Evolutionary conservation across 2,113 vertebrate species (phyloP).

Genomic region (Peromyscus polionotus): DNA sequence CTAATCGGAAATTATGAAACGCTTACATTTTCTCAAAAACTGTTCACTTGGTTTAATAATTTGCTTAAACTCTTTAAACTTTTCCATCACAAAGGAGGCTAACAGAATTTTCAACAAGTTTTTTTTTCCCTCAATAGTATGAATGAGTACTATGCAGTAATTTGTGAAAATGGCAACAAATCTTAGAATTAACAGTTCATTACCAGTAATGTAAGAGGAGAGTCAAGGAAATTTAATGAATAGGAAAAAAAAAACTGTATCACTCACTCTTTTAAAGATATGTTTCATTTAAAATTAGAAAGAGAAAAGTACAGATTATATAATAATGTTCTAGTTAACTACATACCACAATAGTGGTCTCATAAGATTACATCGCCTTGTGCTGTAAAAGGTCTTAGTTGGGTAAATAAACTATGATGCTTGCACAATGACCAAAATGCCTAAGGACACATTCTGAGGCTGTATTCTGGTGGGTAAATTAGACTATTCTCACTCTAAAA

Average conservation of each 20-base stretch:
- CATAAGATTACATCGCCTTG: background rate
- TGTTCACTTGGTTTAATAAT: slow-evolving; percentile 16
- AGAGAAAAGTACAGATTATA: background rate
- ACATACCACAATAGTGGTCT: background rate
- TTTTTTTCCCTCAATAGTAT: background rate
- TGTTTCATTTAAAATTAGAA: slow-evolving; percentile 46
- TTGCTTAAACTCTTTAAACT: slow-evolving; percentile 37
- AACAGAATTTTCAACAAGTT: background rate
- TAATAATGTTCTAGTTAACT: background rate
- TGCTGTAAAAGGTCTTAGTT: background rate
- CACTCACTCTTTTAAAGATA: background rate
- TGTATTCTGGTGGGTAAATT: background rate
- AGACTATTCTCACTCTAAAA: slow-evolving; percentile 39
- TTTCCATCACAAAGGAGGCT: slow-evolving; percentile 27
- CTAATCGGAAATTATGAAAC: slow-evolving; percentile 19
- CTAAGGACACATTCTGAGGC: background rate
- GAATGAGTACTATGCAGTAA: slow-evolving; percentile 36
- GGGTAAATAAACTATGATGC: background rate
- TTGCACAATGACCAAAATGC: background rate
- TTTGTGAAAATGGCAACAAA: slow-evolving; percentile 55
- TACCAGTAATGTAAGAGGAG: background rate
- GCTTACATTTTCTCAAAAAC: background rate
- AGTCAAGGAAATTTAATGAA: background rate
- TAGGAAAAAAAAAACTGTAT: slow-evolving; percentile 8
- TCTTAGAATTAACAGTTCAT: background rate